Evolutionary conservation across 23 tunicate species (phyloP), one percentile per base, ranked within the genome.

Genomic region (Styela clava): DNA sequence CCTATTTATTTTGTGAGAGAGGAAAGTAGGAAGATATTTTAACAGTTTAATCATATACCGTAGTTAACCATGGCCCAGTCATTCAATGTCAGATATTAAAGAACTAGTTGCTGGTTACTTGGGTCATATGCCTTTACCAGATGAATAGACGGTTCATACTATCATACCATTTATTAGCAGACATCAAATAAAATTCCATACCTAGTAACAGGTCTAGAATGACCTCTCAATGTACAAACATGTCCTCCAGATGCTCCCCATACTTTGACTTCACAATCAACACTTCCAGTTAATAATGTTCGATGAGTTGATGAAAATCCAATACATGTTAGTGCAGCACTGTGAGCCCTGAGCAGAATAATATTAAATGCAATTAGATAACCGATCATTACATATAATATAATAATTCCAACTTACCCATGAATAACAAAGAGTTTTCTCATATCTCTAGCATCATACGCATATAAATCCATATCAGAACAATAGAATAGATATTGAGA

Each of bases 221-320:
- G 95, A 1, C 95, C 89, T 26, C 89, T 78, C 56, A 90, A 80
- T 7, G 89, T 85, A 33, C 68, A 61, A n/a, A 90, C 76, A 29
- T 85, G 95, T 2, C 89, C 89, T 1, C 95, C 95, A 30, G 63
- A 33, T 3, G 79, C 52, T 52, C 89, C 79, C 95, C 95, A 90
- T 19, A 90, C 86, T 67, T 90, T 90, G 2, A 90, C 73, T 69
- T 81, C 83, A 23, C 73, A 34, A 69, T 90, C 95, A 68, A 82
- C 44, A 33, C 95, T 62, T 0, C 89, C 95, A 35, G 95, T 85
- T 28, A 90, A 37, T 16, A 90, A 25, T 64, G 85, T 12, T 67
- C 67, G 62, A 2, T 62, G 33, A 21, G 62, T 24, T 7, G 51
- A 23, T 24, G 85, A 90, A 62, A 33, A 90, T 27, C 74, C 84